These are phyloP conservation scores for Archaeoteleia sp. DNA, from an alignment of 2,888 invertebrate genomes.

Conservation along the genomic window DNA sequence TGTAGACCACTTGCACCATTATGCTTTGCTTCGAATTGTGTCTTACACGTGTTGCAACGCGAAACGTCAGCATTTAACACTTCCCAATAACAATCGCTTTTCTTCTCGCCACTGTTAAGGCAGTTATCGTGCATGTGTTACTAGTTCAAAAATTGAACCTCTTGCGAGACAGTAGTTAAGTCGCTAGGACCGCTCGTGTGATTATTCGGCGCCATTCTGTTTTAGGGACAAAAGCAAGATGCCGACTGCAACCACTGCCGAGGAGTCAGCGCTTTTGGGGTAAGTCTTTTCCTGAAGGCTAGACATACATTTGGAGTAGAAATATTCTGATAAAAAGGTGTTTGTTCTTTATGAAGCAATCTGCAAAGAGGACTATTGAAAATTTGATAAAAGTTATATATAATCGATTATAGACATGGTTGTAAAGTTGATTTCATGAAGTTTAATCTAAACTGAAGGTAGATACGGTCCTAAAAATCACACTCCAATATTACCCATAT, in stretches of 20 bases:
- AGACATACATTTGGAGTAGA: conserved; percentile 18
- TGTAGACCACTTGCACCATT: conserved; percentile 20
- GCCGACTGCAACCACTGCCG: conserved; percentile 84
- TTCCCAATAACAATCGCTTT: conserved; percentile 25
- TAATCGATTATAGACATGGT: no score
- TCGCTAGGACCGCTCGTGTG: conserved; percentile 66
- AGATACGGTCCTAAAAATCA: no score
- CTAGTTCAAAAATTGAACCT: conserved; percentile 15
- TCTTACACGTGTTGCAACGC: conserved; percentile 22
- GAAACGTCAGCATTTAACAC: conserved; percentile 37
- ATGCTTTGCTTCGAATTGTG: conserved; percentile 40
- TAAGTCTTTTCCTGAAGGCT: conserved; percentile 77
- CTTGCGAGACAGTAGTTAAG: conserved; percentile 50
- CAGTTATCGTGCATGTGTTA: conserved; percentile 19
- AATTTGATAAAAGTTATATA: no score
- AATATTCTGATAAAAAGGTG: conserved; percentile 33
- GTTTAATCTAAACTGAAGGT: no score
- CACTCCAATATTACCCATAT: no score
- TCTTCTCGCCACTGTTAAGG: conserved; percentile 11
- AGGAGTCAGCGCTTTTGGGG: conserved; percentile 92
- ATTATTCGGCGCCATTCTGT: conserved; percentile 74
- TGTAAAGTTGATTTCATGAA: no score
- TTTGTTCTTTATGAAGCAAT: no score
- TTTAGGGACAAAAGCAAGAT: conserved; percentile 77
- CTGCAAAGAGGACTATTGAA: no score